These are phyloP conservation scores for Pachliopta kotzebuea DNA, from an alignment of 2,888 invertebrate species.

Conservation along the genomic window DNA sequence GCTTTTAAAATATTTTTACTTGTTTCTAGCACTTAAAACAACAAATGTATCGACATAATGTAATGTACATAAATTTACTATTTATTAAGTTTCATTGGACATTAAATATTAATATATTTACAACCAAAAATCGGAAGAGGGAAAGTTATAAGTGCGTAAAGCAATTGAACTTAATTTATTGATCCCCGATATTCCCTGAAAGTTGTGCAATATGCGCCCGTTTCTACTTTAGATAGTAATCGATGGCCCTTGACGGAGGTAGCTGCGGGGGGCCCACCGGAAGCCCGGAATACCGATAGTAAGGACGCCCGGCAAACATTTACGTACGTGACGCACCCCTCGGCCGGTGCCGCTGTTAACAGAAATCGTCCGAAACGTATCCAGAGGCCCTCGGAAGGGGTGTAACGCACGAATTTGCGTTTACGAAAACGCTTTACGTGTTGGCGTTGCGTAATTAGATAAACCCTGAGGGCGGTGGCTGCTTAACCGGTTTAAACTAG, in stretches of 20 bases:
- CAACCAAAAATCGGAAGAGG: slow-evolving; percentile 41
- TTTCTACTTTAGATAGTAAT: slow-evolving; percentile 59
- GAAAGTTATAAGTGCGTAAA: slow-evolving; percentile 44
- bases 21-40: not conserved
- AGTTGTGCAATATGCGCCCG: slow-evolving; percentile 70
- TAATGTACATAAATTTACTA: slow-evolving; percentile 16
- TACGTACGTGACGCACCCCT: slow-evolving; percentile 63
- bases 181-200: slow-evolving; percentile 51
- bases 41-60: not conserved
- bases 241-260: slow-evolving; percentile 69
- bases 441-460: slow-evolving; percentile 75
- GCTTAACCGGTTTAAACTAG: slow-evolving; percentile 78
- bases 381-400: slow-evolving; percentile 41
- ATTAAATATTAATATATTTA: slow-evolving; percentile 19
- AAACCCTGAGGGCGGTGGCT: slow-evolving; percentile 73
- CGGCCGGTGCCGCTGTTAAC: slow-evolving; percentile 46
- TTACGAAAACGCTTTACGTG: slow-evolving; percentile 44
- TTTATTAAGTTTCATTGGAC: slow-evolving; percentile 13
- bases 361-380: slow-evolving; percentile 54
- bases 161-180: slow-evolving; percentile 54
- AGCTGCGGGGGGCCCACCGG: slow-evolving; percentile 51
- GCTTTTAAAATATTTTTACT: not conserved
- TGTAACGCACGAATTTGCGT: slow-evolving; percentile 44
- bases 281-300: slow-evolving; percentile 59
- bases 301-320: slow-evolving; percentile 61